A percentile compares a stretch with the other conserved stretches of the same genome.
Evolutionary conservation across 2,888 invertebrate genomes (phyloP).

Genomic region (Diloba caeruleocephala): DNA sequence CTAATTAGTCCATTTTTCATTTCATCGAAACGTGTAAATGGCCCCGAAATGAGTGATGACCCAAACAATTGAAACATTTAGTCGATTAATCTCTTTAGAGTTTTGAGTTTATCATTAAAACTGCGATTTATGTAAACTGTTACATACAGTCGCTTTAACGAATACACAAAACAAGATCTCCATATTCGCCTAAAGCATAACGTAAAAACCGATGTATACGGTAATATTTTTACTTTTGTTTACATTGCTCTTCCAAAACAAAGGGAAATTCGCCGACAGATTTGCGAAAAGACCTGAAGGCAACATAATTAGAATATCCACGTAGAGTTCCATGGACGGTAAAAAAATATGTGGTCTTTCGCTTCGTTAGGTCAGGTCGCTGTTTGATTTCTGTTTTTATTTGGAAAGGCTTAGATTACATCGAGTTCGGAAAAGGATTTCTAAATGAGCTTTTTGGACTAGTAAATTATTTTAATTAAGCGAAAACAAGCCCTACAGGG

Average conservation of each 20-base stretch:
- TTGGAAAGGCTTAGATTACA: conserved; percentile 28
- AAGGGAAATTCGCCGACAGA: conserved; percentile 42
- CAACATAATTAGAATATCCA: conserved; percentile 67
- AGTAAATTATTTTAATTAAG: conserved; percentile 19
- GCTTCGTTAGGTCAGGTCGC: conserved; percentile 43
- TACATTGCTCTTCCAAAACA: conserved; percentile 61
- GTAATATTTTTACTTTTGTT: conserved; percentile 53
- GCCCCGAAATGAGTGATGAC: no score
- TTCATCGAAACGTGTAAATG: no score
- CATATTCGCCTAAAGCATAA: conserved; percentile 54
- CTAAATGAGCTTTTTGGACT: conserved; percentile 16
- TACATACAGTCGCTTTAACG: conserved; percentile 6
- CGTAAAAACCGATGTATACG: conserved; percentile 36
- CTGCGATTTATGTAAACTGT: no score
- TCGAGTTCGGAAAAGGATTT: conserved; percentile 21
- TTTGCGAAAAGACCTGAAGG: conserved; percentile 59
- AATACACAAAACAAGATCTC: conserved; percentile 43
- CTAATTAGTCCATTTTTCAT: no score
- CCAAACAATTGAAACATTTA: no score
- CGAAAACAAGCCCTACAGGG: no score
- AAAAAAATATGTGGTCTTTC: conserved; percentile 43
- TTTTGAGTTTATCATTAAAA: no score
- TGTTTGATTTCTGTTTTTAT: conserved; percentile 36
- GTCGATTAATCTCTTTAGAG: no score
- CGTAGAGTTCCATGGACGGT: conserved; percentile 53